Evolutionary conservation across 2,113 vertebrate species (phyloP).

Genomic region (Elachura formosa): DNA sequence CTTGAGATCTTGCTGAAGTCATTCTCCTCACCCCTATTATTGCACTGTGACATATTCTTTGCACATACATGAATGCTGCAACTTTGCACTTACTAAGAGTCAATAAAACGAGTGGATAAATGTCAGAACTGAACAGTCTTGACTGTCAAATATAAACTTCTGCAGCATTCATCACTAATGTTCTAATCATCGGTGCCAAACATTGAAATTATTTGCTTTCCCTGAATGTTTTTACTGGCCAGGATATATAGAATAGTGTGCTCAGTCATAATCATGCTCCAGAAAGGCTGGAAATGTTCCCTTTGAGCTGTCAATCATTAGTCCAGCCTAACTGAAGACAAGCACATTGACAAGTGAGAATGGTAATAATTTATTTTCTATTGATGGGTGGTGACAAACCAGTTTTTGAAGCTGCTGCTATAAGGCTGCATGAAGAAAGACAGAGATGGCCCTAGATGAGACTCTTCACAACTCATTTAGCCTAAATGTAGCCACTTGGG

Average conservation of each 20-base stretch:
- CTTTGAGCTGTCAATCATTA: conserved; percentile 77
- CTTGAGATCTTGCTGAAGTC: conserved; percentile 44
- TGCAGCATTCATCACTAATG: conserved; percentile 56
- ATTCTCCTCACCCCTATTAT: conserved; percentile 32
- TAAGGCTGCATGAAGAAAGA: conserved; percentile 70
- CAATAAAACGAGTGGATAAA: conserved; percentile 64
- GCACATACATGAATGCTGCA: neutral
- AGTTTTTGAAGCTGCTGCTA: conserved; percentile 79
- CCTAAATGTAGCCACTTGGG: conserved; percentile 93
- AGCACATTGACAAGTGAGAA: conserved; percentile 86
- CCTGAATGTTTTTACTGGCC: conserved; percentile 72
- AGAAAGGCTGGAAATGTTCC: conserved; percentile 74
- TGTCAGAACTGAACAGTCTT: conserved; percentile 51
- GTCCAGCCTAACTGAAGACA: conserved; percentile 77
- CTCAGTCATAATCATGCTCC: conserved; percentile 70
- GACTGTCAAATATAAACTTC: conserved; percentile 60
- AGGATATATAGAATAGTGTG: conserved; percentile 53
- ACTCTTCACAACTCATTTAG: conserved; percentile 98
- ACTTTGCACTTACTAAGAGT: conserved; percentile 32
- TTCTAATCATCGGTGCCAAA: conserved; percentile 70
- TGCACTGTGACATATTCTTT: conserved; percentile 24
- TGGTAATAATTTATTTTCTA: conserved; percentile 96
- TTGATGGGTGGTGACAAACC: conserved; percentile 94
- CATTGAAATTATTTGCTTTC: conserved; percentile 75
- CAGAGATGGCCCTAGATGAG: conserved; percentile 83